These are phyloP conservation scores for Colaptes auratus DNA, from an alignment of 2,113 vertebrate genomes.

Conservation along the genomic window DNA sequence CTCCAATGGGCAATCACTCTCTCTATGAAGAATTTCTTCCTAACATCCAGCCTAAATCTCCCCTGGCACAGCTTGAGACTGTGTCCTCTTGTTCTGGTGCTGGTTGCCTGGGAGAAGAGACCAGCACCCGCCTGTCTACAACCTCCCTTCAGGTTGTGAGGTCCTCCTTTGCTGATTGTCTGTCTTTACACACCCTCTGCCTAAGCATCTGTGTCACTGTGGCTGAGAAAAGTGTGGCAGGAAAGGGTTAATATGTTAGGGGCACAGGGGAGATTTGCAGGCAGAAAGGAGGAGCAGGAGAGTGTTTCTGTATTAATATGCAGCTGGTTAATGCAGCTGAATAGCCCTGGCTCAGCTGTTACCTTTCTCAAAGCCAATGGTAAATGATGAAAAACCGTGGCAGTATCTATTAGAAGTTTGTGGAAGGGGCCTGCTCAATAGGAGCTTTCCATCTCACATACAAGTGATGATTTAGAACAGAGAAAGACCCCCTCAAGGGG, in stretches of 20 bases:
- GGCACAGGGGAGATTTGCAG: background rate
- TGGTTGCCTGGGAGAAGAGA: too few relatives aligned
- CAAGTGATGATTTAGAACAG: conserved; percentile 72
- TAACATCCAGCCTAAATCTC: too few relatives aligned
- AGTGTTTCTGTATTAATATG: conserved; percentile 62
- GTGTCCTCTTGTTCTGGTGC: too few relatives aligned
- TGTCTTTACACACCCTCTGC: background rate
- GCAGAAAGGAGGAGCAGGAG: conserved; percentile 3
- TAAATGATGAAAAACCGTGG: conserved; percentile 61
- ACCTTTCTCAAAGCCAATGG: conserved; percentile 66
- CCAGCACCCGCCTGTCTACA: too few relatives aligned
- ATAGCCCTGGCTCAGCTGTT: conserved; percentile 66
- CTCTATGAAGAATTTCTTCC: too few relatives aligned
- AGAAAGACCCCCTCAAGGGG: conserved; percentile 70
- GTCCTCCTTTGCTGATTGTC: background rate
- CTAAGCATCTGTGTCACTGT: background rate
- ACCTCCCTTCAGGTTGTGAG: background rate
- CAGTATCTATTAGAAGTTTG: conserved; percentile 61
- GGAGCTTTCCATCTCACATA: conserved; percentile 61
- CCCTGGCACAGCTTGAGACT: too few relatives aligned
- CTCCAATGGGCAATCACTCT: too few relatives aligned
- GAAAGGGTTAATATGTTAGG: conserved; percentile 60
- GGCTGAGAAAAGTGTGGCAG: background rate
- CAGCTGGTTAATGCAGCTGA: conserved; percentile 67
- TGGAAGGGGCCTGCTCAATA: conserved; percentile 65